Percentiles rank a stretch among this genome's conserved stretches.
Conservation (phyloP, 1,140 invertebrate species). For the Babylonia areolata region DNA sequence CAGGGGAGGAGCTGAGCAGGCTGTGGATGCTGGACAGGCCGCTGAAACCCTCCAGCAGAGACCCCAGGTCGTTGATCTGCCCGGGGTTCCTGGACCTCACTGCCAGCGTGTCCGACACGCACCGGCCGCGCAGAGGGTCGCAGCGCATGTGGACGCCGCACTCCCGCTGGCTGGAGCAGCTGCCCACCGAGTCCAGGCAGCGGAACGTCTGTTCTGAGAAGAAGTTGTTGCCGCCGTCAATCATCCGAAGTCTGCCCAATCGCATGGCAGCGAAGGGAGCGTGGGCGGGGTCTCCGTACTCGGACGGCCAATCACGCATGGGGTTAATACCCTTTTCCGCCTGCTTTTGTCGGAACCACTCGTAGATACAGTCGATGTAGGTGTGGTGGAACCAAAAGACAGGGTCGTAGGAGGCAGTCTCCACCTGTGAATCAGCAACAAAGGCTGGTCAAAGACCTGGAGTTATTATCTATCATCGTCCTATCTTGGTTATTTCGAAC, state of each 20-base stretch:
- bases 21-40: slow-evolving; percentile 9
- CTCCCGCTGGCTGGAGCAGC: slow-evolving; percentile 36
- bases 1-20: slow-evolving; percentile 2
- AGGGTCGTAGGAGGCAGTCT: slow-evolving; percentile 56
- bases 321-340: slow-evolving; percentile 46
- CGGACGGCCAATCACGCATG: slow-evolving; percentile 50
- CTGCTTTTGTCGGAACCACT: slow-evolving; percentile 50
- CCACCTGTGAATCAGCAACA: slow-evolving; percentile 43
- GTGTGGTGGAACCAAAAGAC: slow-evolving; percentile 60
- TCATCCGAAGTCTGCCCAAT: slow-evolving; percentile 46
- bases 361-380: slow-evolving; percentile 56
- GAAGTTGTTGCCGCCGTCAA: slow-evolving; percentile 45
- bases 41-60: slow-evolving; percentile 11
- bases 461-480: no score
- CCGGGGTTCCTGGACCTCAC: slow-evolving; percentile 2
- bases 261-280: slow-evolving; percentile 48
- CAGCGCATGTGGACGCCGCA: slow-evolving; percentile 48
- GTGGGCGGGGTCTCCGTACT: slow-evolving; percentile 44
- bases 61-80: background rate
- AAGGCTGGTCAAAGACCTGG: no score
- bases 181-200: slow-evolving; percentile 32
- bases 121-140: slow-evolving; percentile 36
- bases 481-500: no score
- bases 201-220: slow-evolving; percentile 37
- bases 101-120: slow-evolving; percentile 43